Base-by-base conservation (phyloP, 2,113 vertebrate species). In the Heterotis niloticus region DNA sequence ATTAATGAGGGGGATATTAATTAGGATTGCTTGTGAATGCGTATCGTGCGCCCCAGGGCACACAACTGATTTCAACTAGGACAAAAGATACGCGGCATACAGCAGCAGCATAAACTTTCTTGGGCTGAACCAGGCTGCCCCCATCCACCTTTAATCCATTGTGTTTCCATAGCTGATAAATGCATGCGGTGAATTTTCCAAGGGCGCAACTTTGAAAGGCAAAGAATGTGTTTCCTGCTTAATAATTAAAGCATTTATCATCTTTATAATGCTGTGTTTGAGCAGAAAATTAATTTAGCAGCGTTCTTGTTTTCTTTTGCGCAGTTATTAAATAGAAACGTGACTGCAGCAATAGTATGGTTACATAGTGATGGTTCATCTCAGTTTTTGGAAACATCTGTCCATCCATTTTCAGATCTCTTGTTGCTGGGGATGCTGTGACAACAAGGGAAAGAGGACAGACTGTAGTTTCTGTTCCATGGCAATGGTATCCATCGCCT, bases 21-120 rank as follows among this genome's bases (percentile, higher is more conserved):
- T 75, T 75, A 75, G 74, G 74, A 60, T 28, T 44, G 28, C 23
- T 64, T 64, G 18, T 64, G 18, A 29, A 76, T 76, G 75, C 75
- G 64, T 52, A 52, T 23, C 5, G 13, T 68, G 76, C 20, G 7
- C 51, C 0, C 7, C 57, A 52, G 64, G 11, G 64, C 51, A 67
- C 23, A 24, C 24, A 44, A 17, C 62, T 76, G n/a, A 59, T 54
- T 74, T 12, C 60, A 65, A 34, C 28, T 52, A 28, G 28, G 75
- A 64, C 23, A 34, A 76, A 34, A 57, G 75, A 65, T 4, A 65
- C 2, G 7, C 34, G 59, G 34, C n/a, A 12, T 52, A 7, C 29
- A n/a, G 24, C 2, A 23, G 17, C n/a, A 51, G 34, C 29, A 28
- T 24, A 60, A 76, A 26, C 20, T 76, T 64, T 57, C 71, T 26